Evolutionary conservation across 2,797 vertebrate species (phyloP), one percentile per base, ranked within the genome.

Genomic region (Rhadinocentrus ornatus): DNA sequence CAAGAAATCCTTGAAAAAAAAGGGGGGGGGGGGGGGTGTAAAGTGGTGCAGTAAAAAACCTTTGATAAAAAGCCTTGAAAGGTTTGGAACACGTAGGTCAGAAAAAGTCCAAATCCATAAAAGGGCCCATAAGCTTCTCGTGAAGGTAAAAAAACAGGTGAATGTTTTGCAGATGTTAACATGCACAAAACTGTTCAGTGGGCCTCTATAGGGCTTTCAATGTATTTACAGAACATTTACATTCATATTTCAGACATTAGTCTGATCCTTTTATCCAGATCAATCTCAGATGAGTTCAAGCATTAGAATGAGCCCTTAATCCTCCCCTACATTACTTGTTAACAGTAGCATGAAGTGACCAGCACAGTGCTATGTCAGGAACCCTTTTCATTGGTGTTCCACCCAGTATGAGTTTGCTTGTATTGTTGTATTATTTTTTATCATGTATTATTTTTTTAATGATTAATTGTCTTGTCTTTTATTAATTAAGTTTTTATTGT

Each of bases 261-360:
- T 54, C 81, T 86, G 86, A 90, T 86, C 86, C 86, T 83, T 85
- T 89, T 85, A 88, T 78, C 79, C 86, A 86, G 83, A 85, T 84
- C 83, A 60, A 69, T 71, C 67, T 82, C 65, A 66, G 56, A 37
- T 80, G 70, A 84, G 78, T 66, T 81, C 79, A 82, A 74, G n/a
- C 16, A 39, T 67, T 50, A 78, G 77, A 80, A 84, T 20, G 54
- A 83, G 85, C 81, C 80, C 84, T 73, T 76, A 80, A 70, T 76
- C 75, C 74, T 62, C 69, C 24, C 2, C 39, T 39, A 74, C 78
- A 67, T 84, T 84, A 88, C 77, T 78, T 77, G 84, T 82, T 70
- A 22, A 72, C 62, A 70, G 84, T 27, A 18, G 84, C 62, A 31
- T 77, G 76, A 80, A 82, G 70, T 26, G 41, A 58, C 64, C 48